phyloP scores from a whole-genome alignment of 2,113 vertebrate species.

The Diadophis punctatus region DNA sequence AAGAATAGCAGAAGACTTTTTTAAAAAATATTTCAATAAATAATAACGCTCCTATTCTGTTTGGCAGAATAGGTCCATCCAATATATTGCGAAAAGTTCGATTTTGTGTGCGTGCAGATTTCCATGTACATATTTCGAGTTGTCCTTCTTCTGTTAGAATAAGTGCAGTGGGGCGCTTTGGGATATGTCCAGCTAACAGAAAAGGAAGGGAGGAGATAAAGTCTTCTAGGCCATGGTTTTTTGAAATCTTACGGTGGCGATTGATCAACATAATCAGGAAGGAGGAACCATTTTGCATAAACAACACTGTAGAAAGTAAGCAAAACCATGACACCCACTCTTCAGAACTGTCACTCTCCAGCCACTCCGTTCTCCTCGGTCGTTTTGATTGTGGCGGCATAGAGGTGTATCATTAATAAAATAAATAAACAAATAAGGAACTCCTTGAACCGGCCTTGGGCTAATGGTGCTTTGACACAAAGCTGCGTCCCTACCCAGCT shows the following conservation, averaged over 20 bases:
- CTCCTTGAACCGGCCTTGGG: background rate
- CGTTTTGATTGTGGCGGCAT: background rate
- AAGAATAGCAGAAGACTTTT: conserved; percentile 12
- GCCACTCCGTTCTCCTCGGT: background rate
- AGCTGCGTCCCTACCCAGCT: background rate
- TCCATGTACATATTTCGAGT: background rate
- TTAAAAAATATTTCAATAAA: background rate
- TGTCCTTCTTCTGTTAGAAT: background rate
- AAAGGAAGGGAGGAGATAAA: background rate
- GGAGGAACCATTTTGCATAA: background rate
- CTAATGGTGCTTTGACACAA: background rate
- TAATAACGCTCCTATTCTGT: background rate
- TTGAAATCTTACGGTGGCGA: background rate
- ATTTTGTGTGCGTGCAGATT: background rate
- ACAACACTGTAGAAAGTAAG: background rate
- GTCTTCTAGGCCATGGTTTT: background rate
- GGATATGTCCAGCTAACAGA: background rate
- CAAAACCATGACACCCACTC: background rate
- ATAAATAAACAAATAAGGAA: background rate
- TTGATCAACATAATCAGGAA: background rate
- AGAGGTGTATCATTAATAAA: background rate
- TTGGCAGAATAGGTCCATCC: fast-evolving
- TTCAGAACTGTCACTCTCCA: background rate
- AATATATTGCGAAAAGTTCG: background rate
- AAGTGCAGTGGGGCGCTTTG: background rate